phyloP scores from a whole-genome alignment of 2,113 vertebrate species.

The Microcebus murinus region DNA sequence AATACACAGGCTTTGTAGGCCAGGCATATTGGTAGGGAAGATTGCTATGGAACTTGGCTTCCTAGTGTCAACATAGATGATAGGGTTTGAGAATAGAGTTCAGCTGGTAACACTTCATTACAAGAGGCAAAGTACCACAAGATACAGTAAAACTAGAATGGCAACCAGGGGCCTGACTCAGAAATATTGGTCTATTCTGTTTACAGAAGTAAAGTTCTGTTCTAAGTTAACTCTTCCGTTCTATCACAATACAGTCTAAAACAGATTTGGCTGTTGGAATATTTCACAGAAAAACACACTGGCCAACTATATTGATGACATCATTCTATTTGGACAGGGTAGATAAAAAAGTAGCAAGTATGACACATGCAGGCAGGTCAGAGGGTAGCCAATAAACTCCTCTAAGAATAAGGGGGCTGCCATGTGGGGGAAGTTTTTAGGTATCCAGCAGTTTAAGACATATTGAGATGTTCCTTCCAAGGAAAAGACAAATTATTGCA shows the following conservation, averaged over 20 bases:
- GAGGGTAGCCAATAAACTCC: neutral
- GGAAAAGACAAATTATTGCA: neutral
- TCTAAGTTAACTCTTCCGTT: neutral
- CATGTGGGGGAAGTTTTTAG: neutral
- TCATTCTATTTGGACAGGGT: neutral
- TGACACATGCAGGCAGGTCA: neutral
- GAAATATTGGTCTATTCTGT: neutral
- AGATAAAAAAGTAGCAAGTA: neutral
- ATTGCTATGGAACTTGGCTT: neutral
- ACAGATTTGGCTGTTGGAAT: neutral
- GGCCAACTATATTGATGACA: neutral
- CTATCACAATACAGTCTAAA: neutral
- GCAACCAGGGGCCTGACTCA: neutral
- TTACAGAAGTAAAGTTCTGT: neutral
- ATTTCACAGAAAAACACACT: neutral
- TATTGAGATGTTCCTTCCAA: neutral
- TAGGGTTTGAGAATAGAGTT: neutral
- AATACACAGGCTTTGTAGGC: neutral
- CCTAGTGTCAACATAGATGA: neutral
- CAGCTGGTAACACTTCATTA: neutral
- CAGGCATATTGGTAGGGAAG: neutral
- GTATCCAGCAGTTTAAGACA: neutral
- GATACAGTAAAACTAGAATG: neutral
- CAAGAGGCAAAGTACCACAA: neutral
- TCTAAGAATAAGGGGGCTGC: neutral